Evolutionary conservation across 2,113 vertebrate species (phyloP), one percentile per base, ranked within the genome.

Genomic region (Trichechus manatus): DNA sequence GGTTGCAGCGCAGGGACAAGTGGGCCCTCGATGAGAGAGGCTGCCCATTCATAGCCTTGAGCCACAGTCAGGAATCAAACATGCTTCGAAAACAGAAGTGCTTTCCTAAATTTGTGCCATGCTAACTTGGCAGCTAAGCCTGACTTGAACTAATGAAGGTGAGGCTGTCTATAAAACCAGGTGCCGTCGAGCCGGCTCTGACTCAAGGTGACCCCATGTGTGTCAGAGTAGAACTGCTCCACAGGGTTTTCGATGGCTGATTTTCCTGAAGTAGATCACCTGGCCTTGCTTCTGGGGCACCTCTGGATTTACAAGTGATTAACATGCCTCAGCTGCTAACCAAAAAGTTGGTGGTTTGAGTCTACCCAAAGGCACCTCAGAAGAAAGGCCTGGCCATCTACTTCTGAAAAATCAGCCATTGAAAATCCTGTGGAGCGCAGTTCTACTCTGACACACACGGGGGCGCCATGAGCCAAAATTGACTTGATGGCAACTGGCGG

Each of bases 1-100:
- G 8, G 3, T 19, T 23, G 5, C 0, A 1, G 31, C 11, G 1
- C 5, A 23, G n/a, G 42, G 74, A 29, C 25, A 19, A 22, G n/a
- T 47, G 20, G 33, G 59, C 19, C 13, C 4, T 36, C 33, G 0
- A 14, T 25, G 47, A 10, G 36, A 59, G 36, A 15, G 23, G 11
- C 64, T 80, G 3, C 36, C 39, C 20, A 6, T 8, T 50, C 56
- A 47, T 25, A n/a, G 29, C n/a, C 44, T 19, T 22, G 29, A 31
- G 15, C 44, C 31, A 82, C 1, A 9, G 31, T 19, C 29, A 59
- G 19, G 39, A 33, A 33, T 86, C 53, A 87, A 78, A 83, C 50
- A 15, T 39, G 33, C 22, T 82, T 91, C 39, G 1, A 75, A 29
- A 89, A 75, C 44, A 68, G 9, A 79, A 17, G 20, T 64, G 42